Conservation (phyloP, 2,888 invertebrate genomes). For the Oscheius myriophilus region DNA sequence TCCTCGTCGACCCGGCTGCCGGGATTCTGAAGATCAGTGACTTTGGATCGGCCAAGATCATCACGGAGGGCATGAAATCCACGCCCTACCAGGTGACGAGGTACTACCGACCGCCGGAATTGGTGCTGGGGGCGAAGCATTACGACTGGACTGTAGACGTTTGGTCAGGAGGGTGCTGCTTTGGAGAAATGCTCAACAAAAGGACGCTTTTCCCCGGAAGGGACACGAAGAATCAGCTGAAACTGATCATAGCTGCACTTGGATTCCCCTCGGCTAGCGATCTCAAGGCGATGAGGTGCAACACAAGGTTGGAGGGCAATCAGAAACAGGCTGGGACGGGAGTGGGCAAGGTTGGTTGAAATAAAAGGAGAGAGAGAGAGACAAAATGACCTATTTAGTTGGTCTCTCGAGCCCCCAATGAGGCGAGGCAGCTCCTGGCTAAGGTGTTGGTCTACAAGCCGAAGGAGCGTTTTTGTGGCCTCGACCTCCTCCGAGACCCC, state of each 20-base stretch:
- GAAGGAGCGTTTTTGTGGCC: constrained; percentile 47
- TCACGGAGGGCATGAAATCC: constrained; percentile 37
- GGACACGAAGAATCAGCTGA: constrained; percentile 39
- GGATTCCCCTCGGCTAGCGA: constrained; percentile 37
- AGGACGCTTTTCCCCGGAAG: constrained; percentile 49
- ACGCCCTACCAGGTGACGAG: constrained; percentile 60
- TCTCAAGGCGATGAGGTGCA: constrained; percentile 36
- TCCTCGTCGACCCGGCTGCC: constrained; percentile 50
- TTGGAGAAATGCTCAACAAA: constrained; percentile 55
- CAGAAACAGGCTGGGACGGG: too few species aligned
- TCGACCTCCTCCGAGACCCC: constrained; percentile 43
- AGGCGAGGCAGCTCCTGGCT: constrained; percentile 40
- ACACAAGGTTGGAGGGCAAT: constrained; percentile 10
- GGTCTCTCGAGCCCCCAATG: constrained; percentile 2
- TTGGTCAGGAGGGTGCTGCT: constrained; percentile 58
- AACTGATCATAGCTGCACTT: constrained; percentile 37
- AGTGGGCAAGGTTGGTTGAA: too few species aligned
- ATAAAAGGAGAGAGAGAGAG: too few species aligned
- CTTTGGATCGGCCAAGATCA: constrained; percentile 60
- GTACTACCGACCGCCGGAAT: constrained; percentile 62
- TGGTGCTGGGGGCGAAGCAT: constrained; percentile 46
- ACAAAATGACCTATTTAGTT: too few species aligned
- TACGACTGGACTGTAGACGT: constrained; percentile 55
- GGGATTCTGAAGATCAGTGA: constrained; percentile 61
- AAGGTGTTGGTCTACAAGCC: constrained; percentile 53